Evolutionary conservation across 2,113 vertebrate species (phyloP), one percentile per base, ranked within the genome.

Genomic region (Cynoglossus semilaevis): DNA sequence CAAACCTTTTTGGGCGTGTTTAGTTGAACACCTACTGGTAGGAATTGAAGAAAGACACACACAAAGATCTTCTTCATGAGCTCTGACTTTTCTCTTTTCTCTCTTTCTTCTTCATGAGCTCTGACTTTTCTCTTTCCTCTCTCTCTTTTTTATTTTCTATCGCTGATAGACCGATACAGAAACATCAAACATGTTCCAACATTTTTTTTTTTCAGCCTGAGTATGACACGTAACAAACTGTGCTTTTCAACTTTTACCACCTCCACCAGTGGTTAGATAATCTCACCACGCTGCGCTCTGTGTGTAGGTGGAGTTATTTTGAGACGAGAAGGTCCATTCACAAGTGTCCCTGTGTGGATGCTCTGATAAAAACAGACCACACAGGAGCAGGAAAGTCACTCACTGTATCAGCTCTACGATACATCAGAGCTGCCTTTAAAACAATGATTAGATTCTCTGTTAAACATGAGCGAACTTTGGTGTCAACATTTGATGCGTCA

Each of bases 251-350:
- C 22, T 11, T 15, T 35, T 14, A 41, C 14, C 38, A 41, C 68
- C 58, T 29, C 40, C 13, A 22, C 46, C 53, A 50, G 8, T 9
- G 14, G 48, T 81, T 81, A 5, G 66, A 79, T 62, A 67, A 78
- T 40, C 42, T 63, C 36, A 51, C 56, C 67, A 62, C 64, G 62
- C 45, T 45, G 36, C 50, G 49, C 43, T 35, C 45, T 11, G 49
- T 15, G 22, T 50, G 63, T 60, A 56, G 70, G 78, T 67, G 59
- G 63, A 71, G 53, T 64, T 72, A 65, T 75, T 60, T 71, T 74
- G 73, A 53, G 55, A 17, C 11, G 1, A 45, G 29, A 40, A 54
- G 62, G 67, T 52, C 51, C 54, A 69, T 80, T 81, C 53, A 65
- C 38, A 76, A 58, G 48, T 40, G 51, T 67, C 37, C 67, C 34